Percentiles rank a stretch among this genome's conserved stretches.
Conservation (phyloP, 2,113 vertebrate species). For the Aptenodytes forsteri region DNA sequence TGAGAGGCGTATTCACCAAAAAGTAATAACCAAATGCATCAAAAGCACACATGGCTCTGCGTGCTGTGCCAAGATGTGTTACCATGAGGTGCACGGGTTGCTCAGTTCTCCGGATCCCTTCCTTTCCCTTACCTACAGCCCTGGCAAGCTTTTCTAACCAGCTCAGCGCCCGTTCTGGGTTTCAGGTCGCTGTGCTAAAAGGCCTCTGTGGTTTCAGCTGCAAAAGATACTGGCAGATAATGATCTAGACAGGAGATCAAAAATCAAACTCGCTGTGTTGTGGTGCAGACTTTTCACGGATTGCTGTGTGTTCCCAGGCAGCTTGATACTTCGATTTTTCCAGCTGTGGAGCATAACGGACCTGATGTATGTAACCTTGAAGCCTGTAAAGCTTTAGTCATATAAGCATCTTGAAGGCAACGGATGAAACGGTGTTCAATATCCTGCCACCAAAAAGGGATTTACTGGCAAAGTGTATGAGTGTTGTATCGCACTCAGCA, state of each 20-base stretch:
- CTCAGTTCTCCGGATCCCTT: not conserved
- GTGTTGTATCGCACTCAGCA: not conserved
- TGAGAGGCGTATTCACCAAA: not conserved
- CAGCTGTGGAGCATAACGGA: accelerated
- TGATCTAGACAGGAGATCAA: not conserved
- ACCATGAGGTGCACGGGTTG: accelerated
- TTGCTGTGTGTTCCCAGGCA: not conserved
- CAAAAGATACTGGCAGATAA: not conserved
- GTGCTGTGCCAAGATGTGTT: not conserved
- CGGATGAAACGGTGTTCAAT: not conserved
- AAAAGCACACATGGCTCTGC: not conserved
- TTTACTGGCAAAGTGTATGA: not conserved
- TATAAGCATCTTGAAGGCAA: not conserved
- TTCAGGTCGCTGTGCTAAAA: not conserved
- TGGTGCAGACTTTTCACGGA: not conserved
- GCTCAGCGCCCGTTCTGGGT: accelerated
- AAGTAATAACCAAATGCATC: not conserved
- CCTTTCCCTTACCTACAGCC: not conserved
- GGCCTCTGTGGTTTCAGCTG: not conserved
- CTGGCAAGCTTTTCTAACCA: not conserved
- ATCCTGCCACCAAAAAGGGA: not conserved
- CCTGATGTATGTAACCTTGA: accelerated
- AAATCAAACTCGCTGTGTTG: not conserved
- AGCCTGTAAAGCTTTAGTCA: not conserved
- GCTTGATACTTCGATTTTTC: not conserved